Conservation (phyloP, 2,888 invertebrate species). For the Heliconius sara region DNA sequence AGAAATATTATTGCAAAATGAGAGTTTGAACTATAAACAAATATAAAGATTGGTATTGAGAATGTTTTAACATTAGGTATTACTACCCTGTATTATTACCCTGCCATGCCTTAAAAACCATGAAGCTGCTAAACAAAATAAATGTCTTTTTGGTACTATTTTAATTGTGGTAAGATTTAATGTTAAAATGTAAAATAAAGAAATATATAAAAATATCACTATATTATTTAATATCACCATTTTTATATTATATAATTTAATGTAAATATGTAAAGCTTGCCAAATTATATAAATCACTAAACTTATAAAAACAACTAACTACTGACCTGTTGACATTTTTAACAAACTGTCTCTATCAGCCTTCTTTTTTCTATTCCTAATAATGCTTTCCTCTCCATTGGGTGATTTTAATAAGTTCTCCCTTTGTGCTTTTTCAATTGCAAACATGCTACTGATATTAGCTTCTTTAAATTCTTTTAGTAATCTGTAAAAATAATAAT, state of each 20-base stretch:
- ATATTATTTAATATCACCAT: no score
- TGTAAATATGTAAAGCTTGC: not conserved
- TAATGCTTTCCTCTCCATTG: constrained; percentile 76
- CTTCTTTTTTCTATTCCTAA: constrained; percentile 86
- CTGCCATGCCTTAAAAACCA: no score
- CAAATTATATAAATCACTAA: not conserved
- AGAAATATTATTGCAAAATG: not conserved
- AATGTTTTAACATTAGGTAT: no score
- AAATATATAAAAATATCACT: no score
- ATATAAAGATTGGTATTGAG: no score
- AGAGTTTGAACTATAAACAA: no score
- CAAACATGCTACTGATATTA: constrained; percentile 90
- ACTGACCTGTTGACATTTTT: constrained; percentile 86
- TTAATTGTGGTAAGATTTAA: no score
- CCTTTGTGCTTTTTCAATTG: constrained; percentile 90
- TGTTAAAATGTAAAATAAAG: no score
- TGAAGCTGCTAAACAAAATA: no score
- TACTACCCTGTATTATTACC: no score
- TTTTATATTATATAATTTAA: no score
- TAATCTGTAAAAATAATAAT: constrained; percentile 73
- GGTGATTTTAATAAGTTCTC: constrained; percentile 86
- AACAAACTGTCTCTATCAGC: constrained; percentile 87
- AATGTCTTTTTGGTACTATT: no score
- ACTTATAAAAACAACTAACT: not conserved
- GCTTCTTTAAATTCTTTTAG: constrained; percentile 91